Conservation (phyloP, 1,140 invertebrate species). For the Hermetia illucens region DNA sequence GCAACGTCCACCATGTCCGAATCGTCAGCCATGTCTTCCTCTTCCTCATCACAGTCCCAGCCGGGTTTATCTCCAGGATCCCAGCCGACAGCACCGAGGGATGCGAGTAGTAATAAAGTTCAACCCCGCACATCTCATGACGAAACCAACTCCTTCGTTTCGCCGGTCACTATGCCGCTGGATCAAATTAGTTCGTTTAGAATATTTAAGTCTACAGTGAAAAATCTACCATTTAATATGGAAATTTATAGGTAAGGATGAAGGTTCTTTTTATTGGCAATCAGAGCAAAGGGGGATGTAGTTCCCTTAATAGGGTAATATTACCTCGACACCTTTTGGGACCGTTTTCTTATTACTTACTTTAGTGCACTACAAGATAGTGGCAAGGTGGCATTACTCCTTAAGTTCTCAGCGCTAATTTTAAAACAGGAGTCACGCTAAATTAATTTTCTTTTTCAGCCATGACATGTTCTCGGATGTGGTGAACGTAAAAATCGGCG, state of each 20-base stretch:
- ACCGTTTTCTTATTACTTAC: no score
- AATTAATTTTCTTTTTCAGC: slow-evolving; percentile 12
- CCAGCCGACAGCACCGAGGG: background rate
- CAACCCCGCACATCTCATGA: slow-evolving; percentile 10
- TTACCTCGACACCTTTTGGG: no score
- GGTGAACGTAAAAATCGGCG: slow-evolving; percentile 27
- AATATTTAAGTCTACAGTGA: slow-evolving; percentile 29
- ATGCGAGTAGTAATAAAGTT: slow-evolving; percentile 2
- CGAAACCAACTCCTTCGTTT: no score
- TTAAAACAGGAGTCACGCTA: no score
- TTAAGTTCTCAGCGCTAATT: no score
- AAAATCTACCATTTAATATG: slow-evolving; percentile 29
- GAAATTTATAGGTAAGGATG: slow-evolving; percentile 28
- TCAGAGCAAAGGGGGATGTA: no score
- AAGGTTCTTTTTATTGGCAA: slow-evolving; percentile 1
- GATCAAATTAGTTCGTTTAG: slow-evolving; percentile 27
- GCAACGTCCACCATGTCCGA: slow-evolving; percentile 24
- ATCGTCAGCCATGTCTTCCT: background rate
- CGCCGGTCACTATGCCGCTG: slow-evolving; percentile 15
- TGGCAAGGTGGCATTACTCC: no score
- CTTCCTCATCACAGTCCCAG: slow-evolving; percentile 3
- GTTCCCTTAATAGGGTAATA: no score
- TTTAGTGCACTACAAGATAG: no score
- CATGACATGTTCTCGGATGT: slow-evolving; percentile 30
- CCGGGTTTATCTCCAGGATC: background rate